A percentile compares a stretch with the other conserved stretches of the same genome.
phyloP scores from a whole-genome alignment of 2,113 vertebrate species.

The Phrynocephalus versicolor region DNA sequence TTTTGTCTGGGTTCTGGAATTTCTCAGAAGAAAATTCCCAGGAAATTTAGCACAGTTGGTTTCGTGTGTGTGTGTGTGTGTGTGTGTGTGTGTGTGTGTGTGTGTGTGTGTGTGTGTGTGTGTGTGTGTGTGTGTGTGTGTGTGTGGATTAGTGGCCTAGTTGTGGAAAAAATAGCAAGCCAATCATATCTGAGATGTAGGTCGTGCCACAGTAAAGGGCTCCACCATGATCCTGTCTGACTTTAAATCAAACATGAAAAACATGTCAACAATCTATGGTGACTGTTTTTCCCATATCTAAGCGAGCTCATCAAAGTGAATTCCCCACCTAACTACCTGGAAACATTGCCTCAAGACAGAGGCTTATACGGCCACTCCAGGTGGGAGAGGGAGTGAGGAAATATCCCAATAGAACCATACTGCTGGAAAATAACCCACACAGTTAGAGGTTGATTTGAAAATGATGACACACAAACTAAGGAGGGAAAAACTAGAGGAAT shows the following conservation, averaged over 20 bases:
- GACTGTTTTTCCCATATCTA: conserved; percentile 22
- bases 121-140: too few relatives aligned
- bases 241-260: background rate
- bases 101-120: too few relatives aligned
- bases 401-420: conserved; percentile 50
- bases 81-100: too few relatives aligned
- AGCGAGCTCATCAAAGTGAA: background rate
- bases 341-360: conserved; percentile 37
- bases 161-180: too few relatives aligned
- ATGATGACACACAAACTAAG: conserved; percentile 68
- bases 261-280: background rate
- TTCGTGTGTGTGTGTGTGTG: too few relatives aligned
- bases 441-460: conserved; percentile 66
- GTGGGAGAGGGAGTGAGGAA: conserved; percentile 29
- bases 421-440: conserved; percentile 43
- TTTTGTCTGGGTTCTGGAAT: background rate
- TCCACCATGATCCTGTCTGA: background rate
- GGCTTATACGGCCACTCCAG: conserved; percentile 49
- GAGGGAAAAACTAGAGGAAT: conserved; percentile 50
- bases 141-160: too few relatives aligned
- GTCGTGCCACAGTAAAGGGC: background rate
- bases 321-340: conserved; percentile 39
- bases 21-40: background rate
- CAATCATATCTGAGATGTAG: background rate
- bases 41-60: too few relatives aligned